Percentiles rank a stretch among this genome's conserved stretches.
phyloP scores from a whole-genome alignment of 2,113 vertebrate genomes.

The Seriola rivoliana region DNA sequence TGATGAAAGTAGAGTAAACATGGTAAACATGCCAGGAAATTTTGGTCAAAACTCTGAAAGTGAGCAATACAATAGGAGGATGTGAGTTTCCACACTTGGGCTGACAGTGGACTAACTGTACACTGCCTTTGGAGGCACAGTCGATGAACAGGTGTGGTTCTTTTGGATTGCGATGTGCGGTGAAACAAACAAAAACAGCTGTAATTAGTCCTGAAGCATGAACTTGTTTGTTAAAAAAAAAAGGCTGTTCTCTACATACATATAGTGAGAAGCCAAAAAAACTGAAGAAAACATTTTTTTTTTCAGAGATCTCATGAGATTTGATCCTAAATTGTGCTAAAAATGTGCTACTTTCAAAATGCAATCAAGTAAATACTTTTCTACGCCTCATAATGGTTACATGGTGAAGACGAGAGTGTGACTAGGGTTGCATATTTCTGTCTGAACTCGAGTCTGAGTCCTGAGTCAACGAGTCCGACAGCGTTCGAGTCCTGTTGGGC shows the following conservation, averaged over 20 bases:
- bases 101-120: conserved; percentile 51
- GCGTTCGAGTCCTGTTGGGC: too few relatives aligned
- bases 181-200: neutral
- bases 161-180: neutral
- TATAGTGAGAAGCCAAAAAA: neutral
- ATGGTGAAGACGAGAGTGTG: neutral
- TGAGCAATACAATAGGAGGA: conserved; percentile 57
- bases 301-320: neutral
- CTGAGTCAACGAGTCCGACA: too few relatives aligned
- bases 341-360: neutral
- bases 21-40: conserved; percentile 78
- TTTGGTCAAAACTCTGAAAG: conserved; percentile 72
- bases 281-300: neutral
- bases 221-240: neutral
- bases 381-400: neutral
- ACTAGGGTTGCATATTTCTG: too few relatives aligned
- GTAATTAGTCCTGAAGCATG: neutral
- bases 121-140: neutral
- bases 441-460: too few relatives aligned
- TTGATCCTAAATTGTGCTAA: neutral
- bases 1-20: conserved; percentile 81
- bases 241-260: neutral
- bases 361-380: neutral
- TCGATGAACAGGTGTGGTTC: conserved; percentile 2
- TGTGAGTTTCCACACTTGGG: conserved; percentile 33